A percentile compares a stretch with the other conserved stretches of the same genome.
Conservation (phyloP, 2,797 vertebrate genomes). For the Mus spretus region DNA sequence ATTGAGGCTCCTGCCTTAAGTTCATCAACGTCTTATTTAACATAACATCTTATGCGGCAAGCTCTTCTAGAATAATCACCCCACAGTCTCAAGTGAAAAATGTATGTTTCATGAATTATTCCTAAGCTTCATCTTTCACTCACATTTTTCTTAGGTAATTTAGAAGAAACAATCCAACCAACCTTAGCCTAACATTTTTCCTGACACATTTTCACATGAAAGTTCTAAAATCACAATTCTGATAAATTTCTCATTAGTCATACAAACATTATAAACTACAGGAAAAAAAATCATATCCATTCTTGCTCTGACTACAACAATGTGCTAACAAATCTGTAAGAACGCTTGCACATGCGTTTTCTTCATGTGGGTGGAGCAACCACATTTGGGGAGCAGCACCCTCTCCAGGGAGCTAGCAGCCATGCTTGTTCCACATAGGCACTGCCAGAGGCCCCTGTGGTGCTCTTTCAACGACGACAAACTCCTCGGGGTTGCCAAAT, state of each 20-base stretch:
- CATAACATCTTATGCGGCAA: slow-evolving; percentile 65
- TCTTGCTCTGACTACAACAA: slow-evolving; percentile 57
- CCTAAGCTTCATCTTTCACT: slow-evolving; percentile 79
- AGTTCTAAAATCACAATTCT: slow-evolving; percentile 74
- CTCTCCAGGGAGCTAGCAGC: slow-evolving; percentile 73
- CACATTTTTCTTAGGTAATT: slow-evolving; percentile 76
- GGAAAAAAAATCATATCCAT: slow-evolving; percentile 76
- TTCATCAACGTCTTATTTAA: slow-evolving; percentile 15
- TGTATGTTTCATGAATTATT: slow-evolving; percentile 75
- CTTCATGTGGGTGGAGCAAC: slow-evolving; percentile 51
- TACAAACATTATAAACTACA: slow-evolving; percentile 78
- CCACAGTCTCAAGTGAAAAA: slow-evolving; percentile 63
- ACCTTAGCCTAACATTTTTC: slow-evolving; percentile 75
- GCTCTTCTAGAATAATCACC: slow-evolving; percentile 59
- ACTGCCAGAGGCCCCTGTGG: slow-evolving; percentile 94
- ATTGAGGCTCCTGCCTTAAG: slow-evolving; percentile 23
- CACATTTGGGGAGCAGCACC: slow-evolving; percentile 62
- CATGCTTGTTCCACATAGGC: slow-evolving; percentile 98
- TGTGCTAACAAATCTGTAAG: slow-evolving; percentile 70
- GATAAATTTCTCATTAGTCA: slow-evolving; percentile 80
- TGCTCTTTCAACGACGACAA: slow-evolving; percentile 95
- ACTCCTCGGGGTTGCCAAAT: slow-evolving; percentile 95
- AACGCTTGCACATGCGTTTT: slow-evolving; percentile 60
- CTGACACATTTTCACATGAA: slow-evolving; percentile 77
- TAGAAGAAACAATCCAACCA: slow-evolving; percentile 65